Base-by-base conservation (phyloP, 2,113 vertebrate species). In the Apeltes quadracus region DNA sequence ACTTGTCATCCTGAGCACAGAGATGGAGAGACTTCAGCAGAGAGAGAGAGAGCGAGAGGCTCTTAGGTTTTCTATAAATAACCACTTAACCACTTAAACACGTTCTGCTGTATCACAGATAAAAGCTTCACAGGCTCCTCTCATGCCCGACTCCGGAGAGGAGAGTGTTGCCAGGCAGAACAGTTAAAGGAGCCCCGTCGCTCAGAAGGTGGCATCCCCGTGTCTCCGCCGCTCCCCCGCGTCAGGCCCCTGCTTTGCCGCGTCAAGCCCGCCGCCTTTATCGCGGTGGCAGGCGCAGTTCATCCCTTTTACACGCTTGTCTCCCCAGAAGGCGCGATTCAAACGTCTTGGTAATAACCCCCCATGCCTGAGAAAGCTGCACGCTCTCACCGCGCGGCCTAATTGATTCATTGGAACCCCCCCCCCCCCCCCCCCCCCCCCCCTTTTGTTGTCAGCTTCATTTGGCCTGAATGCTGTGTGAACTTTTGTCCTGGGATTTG, bases 41-140 rank as follows among this genome's bases (percentile, higher is more conserved):
- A 82, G 84, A 88, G 79, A 84, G 84, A 83, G 84, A 88, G 67
- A 82, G 79, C 53, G 77, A 78, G 83, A 44, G n/a, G 79, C 83
- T 78, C 87, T 86, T 88, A 88, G 88, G 86, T 88, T 89, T 88
- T 91, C 93, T 93, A 92, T 91, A 91, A 94, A 93, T 93, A 93
- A 91, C 90, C 75, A 1, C 83, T 92, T 93, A 91, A n/a, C n/a
- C n/a, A n/a, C n/a, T n/a, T n/a, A n/a, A n/a, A n/a, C n/a, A n/a
- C 91, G 93, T 92, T 93, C 89, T 93, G 91, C 91, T 87, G 90
- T 90, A 88, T 93, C 91, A 83, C 87, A 88, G 90, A 91, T 92
- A 90, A 93, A 94, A 93, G 92, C 88, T 81, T 85, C 81, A 41
- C 66, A 11, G 80, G 46, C 46, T 50, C 46, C 67, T 77, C 85